Percentiles rank a stretch among this genome's conserved stretches.
phyloP scores from a whole-genome alignment of 1,140 invertebrate species.

The Myzus persicae region DNA sequence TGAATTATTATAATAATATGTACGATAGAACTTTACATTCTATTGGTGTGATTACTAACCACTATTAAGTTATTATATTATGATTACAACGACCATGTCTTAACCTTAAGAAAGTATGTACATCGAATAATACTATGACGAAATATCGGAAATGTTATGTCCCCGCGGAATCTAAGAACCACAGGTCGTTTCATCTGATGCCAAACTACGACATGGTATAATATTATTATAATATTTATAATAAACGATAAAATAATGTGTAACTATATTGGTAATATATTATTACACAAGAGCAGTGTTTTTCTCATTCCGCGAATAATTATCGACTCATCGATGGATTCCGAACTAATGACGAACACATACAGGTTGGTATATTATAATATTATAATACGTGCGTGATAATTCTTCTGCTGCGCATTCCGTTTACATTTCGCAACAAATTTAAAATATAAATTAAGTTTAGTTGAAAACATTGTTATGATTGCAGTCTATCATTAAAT shows the following conservation, averaged over 20 bases:
- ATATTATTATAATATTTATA: not conserved
- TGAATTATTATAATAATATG: too few relatives aligned
- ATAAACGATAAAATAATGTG: not conserved
- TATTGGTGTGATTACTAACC: too few relatives aligned
- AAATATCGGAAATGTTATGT: not conserved
- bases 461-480: not conserved
- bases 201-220: not conserved
- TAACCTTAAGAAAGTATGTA: too few relatives aligned
- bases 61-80: too few relatives aligned
- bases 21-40: too few relatives aligned
- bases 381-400: not conserved
- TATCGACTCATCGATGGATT: conserved; percentile 18
- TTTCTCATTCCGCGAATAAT: not conserved
- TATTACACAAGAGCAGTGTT: not conserved
- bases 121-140: not conserved
- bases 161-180: too few relatives aligned
- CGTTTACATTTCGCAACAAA: not conserved
- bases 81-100: not conserved
- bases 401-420: not conserved
- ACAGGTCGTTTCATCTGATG: not conserved
- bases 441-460: not conserved
- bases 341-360: not conserved
- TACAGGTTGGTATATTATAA: not conserved
- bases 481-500: not conserved
- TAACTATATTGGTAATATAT: not conserved